Percentiles rank a stretch among this genome's conserved stretches.
Conservation (phyloP, 2,888 invertebrate species). For the Polietes domitor region DNA sequence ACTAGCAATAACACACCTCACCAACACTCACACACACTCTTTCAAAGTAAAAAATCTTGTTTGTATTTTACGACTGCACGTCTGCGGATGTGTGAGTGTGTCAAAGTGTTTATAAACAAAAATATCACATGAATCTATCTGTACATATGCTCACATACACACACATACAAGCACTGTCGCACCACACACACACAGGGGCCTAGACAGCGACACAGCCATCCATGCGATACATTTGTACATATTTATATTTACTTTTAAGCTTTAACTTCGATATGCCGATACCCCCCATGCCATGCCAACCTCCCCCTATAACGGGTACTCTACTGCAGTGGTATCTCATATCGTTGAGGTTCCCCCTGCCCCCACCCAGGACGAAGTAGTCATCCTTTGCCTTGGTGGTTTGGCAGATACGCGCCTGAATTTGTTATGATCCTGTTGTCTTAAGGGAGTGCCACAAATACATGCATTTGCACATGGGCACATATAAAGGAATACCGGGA, state of each 20-base stretch:
- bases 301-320: background rate
- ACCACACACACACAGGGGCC: background rate
- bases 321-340: background rate
- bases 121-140: slow-evolving; percentile 16
- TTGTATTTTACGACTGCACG: background rate
- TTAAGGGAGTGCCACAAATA: background rate
- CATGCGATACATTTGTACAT: background rate
- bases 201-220: no score
- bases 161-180: background rate
- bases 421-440: slow-evolving; percentile 28
- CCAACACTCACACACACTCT: background rate
- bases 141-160: no score
- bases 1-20: background rate
- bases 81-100: background rate
- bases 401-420: background rate
- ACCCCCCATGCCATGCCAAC: background rate
- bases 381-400: no score
- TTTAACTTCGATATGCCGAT: background rate
- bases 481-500: background rate
- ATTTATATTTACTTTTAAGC: slow-evolving; percentile 35
- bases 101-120: background rate
- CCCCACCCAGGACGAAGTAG: background rate
- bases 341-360: background rate
- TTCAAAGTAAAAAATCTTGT: background rate
- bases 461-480: background rate